Percentiles rank a stretch among this genome's conserved stretches.
Evolutionary conservation across 2,113 vertebrate species (phyloP).

Genomic region (Paramisgurnus dabryanus): DNA sequence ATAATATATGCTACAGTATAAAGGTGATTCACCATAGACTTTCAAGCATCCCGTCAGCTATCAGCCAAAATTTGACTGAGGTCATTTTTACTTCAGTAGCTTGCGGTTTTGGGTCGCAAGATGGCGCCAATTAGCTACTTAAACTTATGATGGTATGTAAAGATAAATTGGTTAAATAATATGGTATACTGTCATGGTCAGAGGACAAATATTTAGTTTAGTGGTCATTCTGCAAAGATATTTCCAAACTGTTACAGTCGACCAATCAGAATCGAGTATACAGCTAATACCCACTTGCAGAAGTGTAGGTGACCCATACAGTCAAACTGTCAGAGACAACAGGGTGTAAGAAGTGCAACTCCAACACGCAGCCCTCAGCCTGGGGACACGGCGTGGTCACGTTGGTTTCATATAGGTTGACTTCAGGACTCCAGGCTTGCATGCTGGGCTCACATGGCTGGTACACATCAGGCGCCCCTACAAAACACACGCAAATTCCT

Average conservation of each 20-base stretch:
- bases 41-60: too few relatives aligned
- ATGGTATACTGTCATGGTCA: background rate
- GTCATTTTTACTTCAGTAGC: too few relatives aligned
- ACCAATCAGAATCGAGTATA: background rate
- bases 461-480: constrained; percentile 93
- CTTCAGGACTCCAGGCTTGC: constrained; percentile 95
- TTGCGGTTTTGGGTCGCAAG: too few relatives aligned
- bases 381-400: constrained; percentile 90
- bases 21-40: too few relatives aligned
- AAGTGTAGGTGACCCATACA: constrained; percentile 93
- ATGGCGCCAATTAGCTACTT: too few relatives aligned
- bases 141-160: background rate
- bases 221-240: too few relatives aligned
- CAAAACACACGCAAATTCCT: constrained; percentile 36
- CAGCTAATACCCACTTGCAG: constrained; percentile 63
- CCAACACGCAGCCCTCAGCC: constrained; percentile 85
- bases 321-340: constrained; percentile 82
- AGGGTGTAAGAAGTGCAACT: constrained; percentile 82
- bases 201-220: too few relatives aligned
- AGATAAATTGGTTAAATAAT: background rate
- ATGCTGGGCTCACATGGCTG: constrained; percentile 92
- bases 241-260: too few relatives aligned
- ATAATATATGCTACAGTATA: too few relatives aligned
- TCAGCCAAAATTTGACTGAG: too few relatives aligned
- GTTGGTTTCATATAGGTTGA: constrained; percentile 90